Conservation (phyloP, 1,140 invertebrate genomes). For the Drosophila bipectinata region DNA sequence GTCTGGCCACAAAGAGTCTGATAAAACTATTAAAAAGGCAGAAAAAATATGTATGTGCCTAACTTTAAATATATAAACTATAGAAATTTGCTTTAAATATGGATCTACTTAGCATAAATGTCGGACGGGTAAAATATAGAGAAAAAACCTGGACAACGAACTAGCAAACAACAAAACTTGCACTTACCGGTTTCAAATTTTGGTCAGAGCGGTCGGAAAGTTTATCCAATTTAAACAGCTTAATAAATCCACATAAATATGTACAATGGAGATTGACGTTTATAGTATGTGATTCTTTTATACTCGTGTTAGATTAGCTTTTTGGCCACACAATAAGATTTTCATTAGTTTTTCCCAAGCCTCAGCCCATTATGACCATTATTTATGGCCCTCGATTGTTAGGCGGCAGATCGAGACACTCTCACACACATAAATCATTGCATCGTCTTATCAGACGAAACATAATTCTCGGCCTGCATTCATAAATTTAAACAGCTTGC, state of each 20-base stretch:
- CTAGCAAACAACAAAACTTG: slow-evolving; percentile 48
- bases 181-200: slow-evolving; percentile 70
- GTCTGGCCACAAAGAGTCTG: slow-evolving; percentile 43
- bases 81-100: slow-evolving; percentile 50
- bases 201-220: slow-evolving; percentile 60
- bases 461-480: slow-evolving; percentile 69
- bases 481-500: slow-evolving; percentile 54
- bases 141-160: slow-evolving; percentile 66
- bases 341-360: slow-evolving; percentile 70
- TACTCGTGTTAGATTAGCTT: slow-evolving; percentile 13
- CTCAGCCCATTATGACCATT: slow-evolving; percentile 72
- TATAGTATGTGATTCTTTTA: slow-evolving; percentile 44
- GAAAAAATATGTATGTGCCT: slow-evolving; percentile 29
- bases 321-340: slow-evolving; percentile 47
- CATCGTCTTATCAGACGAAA: slow-evolving; percentile 73
- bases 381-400: slow-evolving; percentile 76
- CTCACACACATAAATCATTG: slow-evolving; percentile 74
- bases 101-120: slow-evolving; percentile 55
- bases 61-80: slow-evolving; percentile 44
- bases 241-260: slow-evolving; percentile 75
- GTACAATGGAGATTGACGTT: slow-evolving; percentile 51
- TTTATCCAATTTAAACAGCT: slow-evolving; percentile 76
- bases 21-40: slow-evolving; percentile 48
- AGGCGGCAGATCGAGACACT: slow-evolving; percentile 38
- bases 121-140: slow-evolving; percentile 25